Percentiles rank a stretch among this genome's conserved stretches.
phyloP scores from a whole-genome alignment of 1,140 invertebrate species.

The Aphaenogaster ashmeadi region DNA sequence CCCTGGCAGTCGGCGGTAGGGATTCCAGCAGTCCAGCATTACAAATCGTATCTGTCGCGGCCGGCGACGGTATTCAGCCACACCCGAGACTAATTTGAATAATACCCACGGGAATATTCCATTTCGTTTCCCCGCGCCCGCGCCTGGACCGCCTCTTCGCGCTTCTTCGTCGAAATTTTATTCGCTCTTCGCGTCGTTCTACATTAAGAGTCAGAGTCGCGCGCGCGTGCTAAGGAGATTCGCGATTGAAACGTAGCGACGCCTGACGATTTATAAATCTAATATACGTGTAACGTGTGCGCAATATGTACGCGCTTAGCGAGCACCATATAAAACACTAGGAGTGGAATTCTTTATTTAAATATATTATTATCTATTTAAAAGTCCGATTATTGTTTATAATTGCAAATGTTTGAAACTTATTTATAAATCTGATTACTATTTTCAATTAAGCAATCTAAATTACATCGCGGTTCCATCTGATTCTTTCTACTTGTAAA shows the following conservation, averaged over 20 bases:
- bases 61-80: constrained; percentile 42
- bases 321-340: not conserved
- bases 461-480: not conserved
- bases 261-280: not conserved
- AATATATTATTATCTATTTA: not conserved
- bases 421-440: not conserved
- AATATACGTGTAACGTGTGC: not conserved
- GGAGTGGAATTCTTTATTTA: not conserved
- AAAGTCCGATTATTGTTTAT: not conserved
- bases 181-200: constrained; percentile 33
- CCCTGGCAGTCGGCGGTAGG: constrained; percentile 11
- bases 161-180: not conserved
- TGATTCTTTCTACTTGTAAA: not conserved
- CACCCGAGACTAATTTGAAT: constrained; percentile 66
- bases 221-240: not conserved
- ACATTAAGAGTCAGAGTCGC: not conserved
- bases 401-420: not conserved
- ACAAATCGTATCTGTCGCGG: constrained; percentile 52
- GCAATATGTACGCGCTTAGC: not conserved
- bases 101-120: constrained; percentile 66
- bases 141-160: not conserved
- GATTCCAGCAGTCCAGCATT: constrained; percentile 46
- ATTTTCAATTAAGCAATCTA: not conserved
- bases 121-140: not conserved
- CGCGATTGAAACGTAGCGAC: not conserved